These are phyloP conservation scores for Heliconius ismenius DNA, from an alignment of 2,888 invertebrate species.

Conservation along the genomic window DNA sequence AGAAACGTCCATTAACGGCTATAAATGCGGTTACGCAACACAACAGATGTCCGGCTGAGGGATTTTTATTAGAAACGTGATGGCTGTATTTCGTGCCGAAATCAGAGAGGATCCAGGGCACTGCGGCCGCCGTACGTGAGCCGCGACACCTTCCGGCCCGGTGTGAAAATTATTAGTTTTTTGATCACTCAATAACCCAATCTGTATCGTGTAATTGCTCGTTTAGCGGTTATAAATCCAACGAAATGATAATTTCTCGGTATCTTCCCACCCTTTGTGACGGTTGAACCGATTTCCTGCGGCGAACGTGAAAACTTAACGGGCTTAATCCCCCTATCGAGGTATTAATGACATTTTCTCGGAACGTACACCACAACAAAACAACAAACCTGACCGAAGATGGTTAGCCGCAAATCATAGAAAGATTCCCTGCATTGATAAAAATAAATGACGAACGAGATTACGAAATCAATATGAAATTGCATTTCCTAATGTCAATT, in stretches of 20 bases:
- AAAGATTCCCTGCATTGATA: slow-evolving; percentile 80
- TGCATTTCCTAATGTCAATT: slow-evolving; percentile 83
- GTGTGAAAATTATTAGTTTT: slow-evolving; percentile 76
- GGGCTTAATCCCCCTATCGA: slow-evolving; percentile 76
- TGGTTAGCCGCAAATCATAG: slow-evolving; percentile 81
- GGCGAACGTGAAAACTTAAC: slow-evolving; percentile 78
- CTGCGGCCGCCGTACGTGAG: slow-evolving; percentile 71
- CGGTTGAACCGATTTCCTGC: slow-evolving; percentile 78
- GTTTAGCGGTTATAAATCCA: slow-evolving; percentile 77
- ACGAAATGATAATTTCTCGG: slow-evolving; percentile 78
- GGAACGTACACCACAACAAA: slow-evolving; percentile 72
- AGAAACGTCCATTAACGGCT: slow-evolving; percentile 72
- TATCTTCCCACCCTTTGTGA: slow-evolving; percentile 79
- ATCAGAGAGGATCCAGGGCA: slow-evolving; percentile 61
- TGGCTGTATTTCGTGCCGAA: slow-evolving; percentile 63
- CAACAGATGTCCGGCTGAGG: slow-evolving; percentile 68
- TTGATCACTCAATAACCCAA: slow-evolving; percentile 78
- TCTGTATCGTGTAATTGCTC: slow-evolving; percentile 78
- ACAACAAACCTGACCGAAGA: slow-evolving; percentile 69
- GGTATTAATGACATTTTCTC: slow-evolving; percentile 79
- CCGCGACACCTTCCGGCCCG: slow-evolving; percentile 78
- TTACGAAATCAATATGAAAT: slow-evolving; percentile 82
- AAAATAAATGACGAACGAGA: slow-evolving; percentile 77
- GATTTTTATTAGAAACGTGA: slow-evolving; percentile 80
- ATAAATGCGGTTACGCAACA: slow-evolving; percentile 78